Conservation (phyloP, 2,888 invertebrate genomes). For the Timema cristinae region DNA sequence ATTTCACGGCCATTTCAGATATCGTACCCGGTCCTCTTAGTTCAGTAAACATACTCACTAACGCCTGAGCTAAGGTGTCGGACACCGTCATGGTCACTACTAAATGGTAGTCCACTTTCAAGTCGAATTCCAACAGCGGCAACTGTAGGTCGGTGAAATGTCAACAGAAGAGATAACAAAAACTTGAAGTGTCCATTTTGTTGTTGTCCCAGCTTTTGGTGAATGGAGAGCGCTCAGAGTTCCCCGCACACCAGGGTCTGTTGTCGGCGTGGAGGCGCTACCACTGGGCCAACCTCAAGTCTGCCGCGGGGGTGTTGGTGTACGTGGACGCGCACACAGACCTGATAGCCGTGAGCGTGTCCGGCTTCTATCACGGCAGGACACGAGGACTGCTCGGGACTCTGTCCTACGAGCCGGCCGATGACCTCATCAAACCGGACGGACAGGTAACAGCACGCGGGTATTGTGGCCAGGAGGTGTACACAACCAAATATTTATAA, state of each 20-base stretch:
- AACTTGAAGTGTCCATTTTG: too few relatives aligned
- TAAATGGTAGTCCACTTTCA: too few relatives aligned
- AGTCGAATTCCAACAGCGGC: too few relatives aligned
- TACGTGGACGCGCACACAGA: constrained; percentile 57
- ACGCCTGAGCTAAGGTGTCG: too few relatives aligned
- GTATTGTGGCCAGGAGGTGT: neutral
- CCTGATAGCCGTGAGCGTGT: constrained; percentile 44
- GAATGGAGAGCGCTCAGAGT: constrained; percentile 64
- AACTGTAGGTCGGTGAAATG: too few relatives aligned
- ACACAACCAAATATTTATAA: too few relatives aligned
- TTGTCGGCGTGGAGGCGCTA: constrained; percentile 58
- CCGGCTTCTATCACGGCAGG: constrained; percentile 84
- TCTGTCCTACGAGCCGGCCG: constrained; percentile 81
- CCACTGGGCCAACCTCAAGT: constrained; percentile 52
- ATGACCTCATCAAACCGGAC: constrained; percentile 73
- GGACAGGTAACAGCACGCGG: constrained; percentile 44
- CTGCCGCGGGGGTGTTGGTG: constrained; percentile 60
- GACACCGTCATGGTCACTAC: too few relatives aligned
- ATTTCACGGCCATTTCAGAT: too few relatives aligned
- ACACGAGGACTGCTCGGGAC: constrained; percentile 83
- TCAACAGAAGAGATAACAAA: too few relatives aligned
- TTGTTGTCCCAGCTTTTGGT: constrained; percentile 51
- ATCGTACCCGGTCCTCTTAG: too few relatives aligned
- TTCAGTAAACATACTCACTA: too few relatives aligned
- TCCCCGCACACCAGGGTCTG: constrained; percentile 59